Base-by-base conservation (phyloP, 2,888 invertebrate genomes). In the Onthophagus sagittarius region DNA sequence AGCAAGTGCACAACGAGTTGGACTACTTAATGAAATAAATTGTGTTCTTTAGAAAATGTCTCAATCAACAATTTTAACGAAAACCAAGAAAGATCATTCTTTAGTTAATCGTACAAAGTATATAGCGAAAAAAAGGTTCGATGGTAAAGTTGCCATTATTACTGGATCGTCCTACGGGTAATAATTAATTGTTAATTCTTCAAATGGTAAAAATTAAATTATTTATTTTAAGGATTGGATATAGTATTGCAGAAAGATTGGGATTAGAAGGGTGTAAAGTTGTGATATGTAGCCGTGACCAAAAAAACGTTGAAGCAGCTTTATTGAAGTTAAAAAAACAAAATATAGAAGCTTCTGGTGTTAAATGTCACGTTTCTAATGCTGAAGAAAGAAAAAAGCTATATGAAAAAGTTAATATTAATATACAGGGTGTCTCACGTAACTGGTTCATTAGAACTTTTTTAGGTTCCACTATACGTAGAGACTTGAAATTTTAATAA, bases 201-300 rank as follows among this genome's bases (percentile, higher is more conserved):
- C 0, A 63, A 31, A 71, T 63, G 32, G 33, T 53, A 4, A 11
- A 9, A 53, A 9, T 2, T 1, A 2, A 53, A 53, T 53, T 53
- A 53, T 53, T 70, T 14, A 74, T 65, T 76, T 76, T 71, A 79
- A 94, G 94, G 14, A 99, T 99, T 85, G 98, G 99, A 3, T 94
- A 91, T 84, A 93, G 96, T 0, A 96, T 98, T 80, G 98, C 98
- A 2, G 90, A 91, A 82, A 89, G 96, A 74, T 87, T 99, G 69
- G 96, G 92, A 4, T 86, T 88, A 80, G 97, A 98, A 87, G 99
- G 99, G 62, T 98, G 98, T 2, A 91, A 92, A 73, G 95, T 99
- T 6, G 90, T 98, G 76, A 89, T 99, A 64, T 96, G 97, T 83
- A 98, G 97, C 81, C 89, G 98, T 74, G 97, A 95, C 83, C 90